phyloP scores from a whole-genome alignment of 1,140 invertebrate genomes.

The Pristionchus pacificus region DNA sequence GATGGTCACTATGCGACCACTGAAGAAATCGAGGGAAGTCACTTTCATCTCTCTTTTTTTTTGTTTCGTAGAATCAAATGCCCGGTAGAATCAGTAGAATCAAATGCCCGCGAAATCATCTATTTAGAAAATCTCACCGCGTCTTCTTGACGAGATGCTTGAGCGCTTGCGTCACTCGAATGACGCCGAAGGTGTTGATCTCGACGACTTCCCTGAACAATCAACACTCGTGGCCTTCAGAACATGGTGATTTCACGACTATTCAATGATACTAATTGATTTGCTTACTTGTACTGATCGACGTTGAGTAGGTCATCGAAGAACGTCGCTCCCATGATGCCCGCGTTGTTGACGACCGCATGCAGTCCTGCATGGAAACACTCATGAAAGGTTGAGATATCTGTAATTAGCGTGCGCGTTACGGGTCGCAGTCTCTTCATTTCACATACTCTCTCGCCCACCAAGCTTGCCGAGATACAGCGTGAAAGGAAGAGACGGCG shows the following conservation, averaged over 20 bases:
- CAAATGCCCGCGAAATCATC: not conserved
- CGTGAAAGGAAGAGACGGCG: no score
- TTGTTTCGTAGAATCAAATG: not conserved
- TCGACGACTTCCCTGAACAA: conserved; percentile 16
- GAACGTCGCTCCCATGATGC: not conserved
- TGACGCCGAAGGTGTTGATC: conserved; percentile 31
- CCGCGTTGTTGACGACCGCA: not conserved
- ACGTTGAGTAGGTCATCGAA: not conserved
- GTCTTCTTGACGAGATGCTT: conserved; percentile 27
- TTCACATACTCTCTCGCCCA: not conserved
- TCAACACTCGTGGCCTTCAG: not conserved
- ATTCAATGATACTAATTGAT: not conserved
- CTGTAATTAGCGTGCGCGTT: no score
- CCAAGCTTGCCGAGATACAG: no score
- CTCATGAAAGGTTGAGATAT: no score
- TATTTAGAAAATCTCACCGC: conserved; percentile 6
- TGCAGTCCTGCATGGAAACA: not conserved
- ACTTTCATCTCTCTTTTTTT: not conserved
- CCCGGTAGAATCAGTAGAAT: no score
- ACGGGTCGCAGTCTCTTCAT: no score
- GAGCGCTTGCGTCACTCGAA: conserved; percentile 35
- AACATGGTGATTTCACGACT: no score
- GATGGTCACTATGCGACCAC: conserved; percentile 26
- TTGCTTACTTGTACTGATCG: not conserved
- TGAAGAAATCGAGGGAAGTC: conserved; percentile 2